Conservation (phyloP, 2,888 invertebrate species). For the Pyrochroa serraticornis region DNA sequence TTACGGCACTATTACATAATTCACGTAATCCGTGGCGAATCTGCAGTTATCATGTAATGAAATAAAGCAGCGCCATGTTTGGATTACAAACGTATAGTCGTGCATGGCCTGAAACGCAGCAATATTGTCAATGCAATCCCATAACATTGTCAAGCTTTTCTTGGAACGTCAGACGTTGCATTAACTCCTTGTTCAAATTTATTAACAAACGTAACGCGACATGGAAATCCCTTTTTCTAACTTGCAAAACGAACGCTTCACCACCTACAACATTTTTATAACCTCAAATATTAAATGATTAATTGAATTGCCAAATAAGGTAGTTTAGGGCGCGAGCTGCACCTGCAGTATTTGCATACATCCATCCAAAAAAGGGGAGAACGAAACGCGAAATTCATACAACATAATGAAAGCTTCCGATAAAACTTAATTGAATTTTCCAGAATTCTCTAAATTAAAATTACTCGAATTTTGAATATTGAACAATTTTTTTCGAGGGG, state of each 20-base stretch:
- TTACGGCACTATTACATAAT: constrained; percentile 14
- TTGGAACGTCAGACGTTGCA: constrained; percentile 2
- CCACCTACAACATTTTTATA: too few species aligned
- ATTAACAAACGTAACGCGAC: neutral
- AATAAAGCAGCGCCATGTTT: constrained; percentile 9
- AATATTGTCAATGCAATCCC: constrained; percentile 5
- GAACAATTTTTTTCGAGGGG: too few species aligned
- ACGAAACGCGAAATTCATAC: too few species aligned
- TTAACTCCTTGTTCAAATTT: neutral
- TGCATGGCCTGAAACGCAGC: constrained; percentile 1
- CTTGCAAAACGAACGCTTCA: neutral
- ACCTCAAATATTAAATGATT: too few species aligned
- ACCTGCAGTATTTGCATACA: too few species aligned
- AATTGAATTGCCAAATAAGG: too few species aligned
- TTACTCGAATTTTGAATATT: too few species aligned
- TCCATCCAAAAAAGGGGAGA: too few species aligned
- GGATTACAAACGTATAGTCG: constrained; percentile 7
- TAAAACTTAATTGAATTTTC: too few species aligned
- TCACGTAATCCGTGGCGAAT: constrained; percentile 17
- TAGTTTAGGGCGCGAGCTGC: too few species aligned
- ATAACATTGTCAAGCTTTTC: constrained; percentile 2
- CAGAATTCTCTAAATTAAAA: too few species aligned
- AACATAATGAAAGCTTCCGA: too few species aligned
- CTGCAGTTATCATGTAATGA: constrained; percentile 15
- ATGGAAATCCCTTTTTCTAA: neutral